phyloP scores from a whole-genome alignment of 2,113 vertebrate species.

The Oncorhynchus kisutch region DNA sequence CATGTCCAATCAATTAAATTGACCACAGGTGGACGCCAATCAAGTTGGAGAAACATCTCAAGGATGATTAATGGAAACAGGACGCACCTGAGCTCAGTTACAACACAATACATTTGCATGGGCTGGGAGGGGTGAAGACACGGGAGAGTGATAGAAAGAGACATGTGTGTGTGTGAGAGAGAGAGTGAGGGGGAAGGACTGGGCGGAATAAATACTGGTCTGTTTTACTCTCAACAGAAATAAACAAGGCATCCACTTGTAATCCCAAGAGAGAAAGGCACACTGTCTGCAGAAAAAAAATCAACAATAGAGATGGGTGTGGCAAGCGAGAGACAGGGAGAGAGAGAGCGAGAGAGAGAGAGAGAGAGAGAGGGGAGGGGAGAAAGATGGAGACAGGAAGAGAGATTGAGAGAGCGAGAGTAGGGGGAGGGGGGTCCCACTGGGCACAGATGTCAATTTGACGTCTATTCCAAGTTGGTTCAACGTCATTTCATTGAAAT shows the following conservation, averaged over 20 bases:
- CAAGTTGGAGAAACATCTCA: too few species aligned
- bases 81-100: too few species aligned
- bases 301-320: constrained; percentile 19
- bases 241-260: constrained; percentile 71
- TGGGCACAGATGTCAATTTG: neutral
- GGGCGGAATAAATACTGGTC: constrained; percentile 56
- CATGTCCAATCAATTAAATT: too few species aligned
- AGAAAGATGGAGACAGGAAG: constrained; percentile 19
- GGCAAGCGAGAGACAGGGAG: too few species aligned
- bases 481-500: too few species aligned
- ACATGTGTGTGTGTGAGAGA: constrained; percentile 24
- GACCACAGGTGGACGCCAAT: too few species aligned
- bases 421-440: neutral
- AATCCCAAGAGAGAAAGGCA: constrained; percentile 55
- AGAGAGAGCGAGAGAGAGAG: constrained; percentile 4
- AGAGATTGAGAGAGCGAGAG: constrained; percentile 12
- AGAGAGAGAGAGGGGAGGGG: constrained; percentile 3
- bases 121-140: too few species aligned
- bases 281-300: constrained; percentile 47
- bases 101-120: too few species aligned
- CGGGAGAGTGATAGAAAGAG: too few species aligned
- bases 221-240: constrained; percentile 64
- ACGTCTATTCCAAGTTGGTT: too few species aligned
- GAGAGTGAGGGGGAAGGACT: constrained; percentile 19
- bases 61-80: too few species aligned